phyloP scores from a whole-genome alignment of 2,888 invertebrate genomes.

The Apoda limacodes region DNA sequence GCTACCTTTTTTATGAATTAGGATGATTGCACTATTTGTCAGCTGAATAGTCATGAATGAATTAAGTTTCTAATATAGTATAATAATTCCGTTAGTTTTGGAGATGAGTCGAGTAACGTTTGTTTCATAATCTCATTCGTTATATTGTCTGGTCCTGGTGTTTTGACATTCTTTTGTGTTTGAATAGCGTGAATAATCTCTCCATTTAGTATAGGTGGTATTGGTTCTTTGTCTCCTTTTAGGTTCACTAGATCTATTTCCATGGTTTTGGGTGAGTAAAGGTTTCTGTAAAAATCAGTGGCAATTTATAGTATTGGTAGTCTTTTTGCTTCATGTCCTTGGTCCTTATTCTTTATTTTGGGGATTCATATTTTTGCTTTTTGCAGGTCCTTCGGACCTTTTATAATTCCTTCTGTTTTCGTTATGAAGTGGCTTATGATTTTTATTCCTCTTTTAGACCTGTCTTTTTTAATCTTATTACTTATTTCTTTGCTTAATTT shows the following conservation, averaged over 20 bases:
- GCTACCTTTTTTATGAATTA: too few relatives aligned
- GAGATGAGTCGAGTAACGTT: not conserved
- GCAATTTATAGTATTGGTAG: constrained; percentile 3
- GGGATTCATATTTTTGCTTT: constrained; percentile 4
- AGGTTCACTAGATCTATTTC: not conserved
- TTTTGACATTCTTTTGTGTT: not conserved
- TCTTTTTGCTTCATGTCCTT: constrained; percentile 2
- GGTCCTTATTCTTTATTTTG: constrained; percentile 2
- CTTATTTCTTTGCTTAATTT: constrained; percentile 1
- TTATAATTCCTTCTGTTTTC: constrained; percentile 1
- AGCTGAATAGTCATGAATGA: too few relatives aligned
- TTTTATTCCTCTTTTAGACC: not conserved
- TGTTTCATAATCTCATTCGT: constrained; percentile 1
- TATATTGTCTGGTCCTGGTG: constrained; percentile 1
- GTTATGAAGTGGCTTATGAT: not conserved
- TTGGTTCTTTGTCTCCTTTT: not conserved
- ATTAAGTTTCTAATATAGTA: not conserved
- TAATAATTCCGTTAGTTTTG: constrained; percentile 1
- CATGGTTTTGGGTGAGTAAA: not conserved
- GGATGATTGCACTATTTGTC: too few relatives aligned
- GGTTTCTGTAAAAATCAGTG: constrained; percentile 4
- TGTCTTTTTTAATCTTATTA: constrained; percentile 1
- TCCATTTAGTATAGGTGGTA: not conserved
- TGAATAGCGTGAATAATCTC: constrained; percentile 1
- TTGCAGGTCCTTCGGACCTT: constrained; percentile 1